Percentiles rank a stretch among this genome's conserved stretches.
phyloP scores from a whole-genome alignment of 2,113 vertebrate species.

The Forbesichthys papilliferus region DNA sequence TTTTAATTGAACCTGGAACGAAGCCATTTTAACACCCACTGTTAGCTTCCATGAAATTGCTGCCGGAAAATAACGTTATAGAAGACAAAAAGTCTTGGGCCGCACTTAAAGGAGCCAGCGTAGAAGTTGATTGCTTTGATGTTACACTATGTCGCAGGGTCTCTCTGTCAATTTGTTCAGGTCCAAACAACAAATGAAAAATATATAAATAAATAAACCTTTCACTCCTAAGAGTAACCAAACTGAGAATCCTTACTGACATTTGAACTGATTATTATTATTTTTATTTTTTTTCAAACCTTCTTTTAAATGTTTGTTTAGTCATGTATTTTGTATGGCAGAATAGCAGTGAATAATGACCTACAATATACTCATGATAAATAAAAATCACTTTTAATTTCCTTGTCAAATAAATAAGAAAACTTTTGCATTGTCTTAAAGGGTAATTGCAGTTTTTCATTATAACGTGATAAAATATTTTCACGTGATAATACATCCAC shows the following conservation, averaged over 20 bases:
- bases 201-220: conserved; percentile 15
- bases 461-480: too few species aligned
- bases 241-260: conserved; percentile 13
- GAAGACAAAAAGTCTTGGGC: conserved; percentile 56
- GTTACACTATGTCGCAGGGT: conserved; percentile 42
- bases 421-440: too few species aligned
- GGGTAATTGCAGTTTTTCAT: too few species aligned
- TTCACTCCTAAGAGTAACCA: conserved; percentile 12
- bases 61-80: conserved; percentile 60
- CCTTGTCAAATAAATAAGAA: too few species aligned
- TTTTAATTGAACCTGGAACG: conserved; percentile 73
- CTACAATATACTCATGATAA: too few species aligned
- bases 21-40: conserved; percentile 67
- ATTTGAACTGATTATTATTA: background rate
- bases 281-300: too few species aligned
- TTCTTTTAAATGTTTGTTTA: too few species aligned
- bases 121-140: conserved; percentile 60
- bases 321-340: too few species aligned
- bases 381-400: too few species aligned
- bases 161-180: conserved; percentile 51
- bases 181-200: conserved; percentile 46
- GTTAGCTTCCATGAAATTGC: conserved; percentile 75
- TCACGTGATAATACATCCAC: too few species aligned
- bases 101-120: conserved; percentile 53
- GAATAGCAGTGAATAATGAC: too few species aligned